Evolutionary conservation across 2,888 invertebrate genomes (phyloP), one percentile per base, ranked within the genome.

Genomic region (Eilema griseolum): DNA sequence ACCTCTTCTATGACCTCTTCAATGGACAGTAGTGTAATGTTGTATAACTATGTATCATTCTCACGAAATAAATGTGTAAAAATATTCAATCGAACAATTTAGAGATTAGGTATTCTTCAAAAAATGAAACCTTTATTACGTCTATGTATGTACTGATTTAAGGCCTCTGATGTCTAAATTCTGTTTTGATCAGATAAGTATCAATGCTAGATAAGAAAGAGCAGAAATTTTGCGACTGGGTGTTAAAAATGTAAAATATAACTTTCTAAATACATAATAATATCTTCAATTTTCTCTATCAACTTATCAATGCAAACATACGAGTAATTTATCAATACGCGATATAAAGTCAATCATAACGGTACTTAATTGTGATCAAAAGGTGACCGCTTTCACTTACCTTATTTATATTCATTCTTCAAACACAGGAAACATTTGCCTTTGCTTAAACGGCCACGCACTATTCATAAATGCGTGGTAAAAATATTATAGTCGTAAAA

Each of bases 401-500:
- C 91, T 87, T 90, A 88, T 91, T 90, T 89, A 90, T 91, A 88
- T 85, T 83, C 75, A 82, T 83, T 80, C 81, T 80, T 82, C 79
- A 83, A 86, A 86, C 87, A 86, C 90, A 90, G 92, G 92, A 92
- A 92, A 85, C 87, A 83, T 87, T 90, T 85, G 86, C 86, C 86
- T 88, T 89, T 89, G 88, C 90, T 88, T 83, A 87, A 88, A 87
- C 87, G 86, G 86, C 87, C 88, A 90, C 89, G 87, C 83, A 78
- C 73, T 80, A 72, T 83, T 78, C 74, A 75, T 81, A 82, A 85
- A 81, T 83, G 79, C 77, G 72, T 72, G 78, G 83, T 83, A 85
- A 81, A 83, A 81, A 70, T 66, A 71, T 73, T 71, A 73, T 61
- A 75, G 69, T 83, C 75, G 65, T 80, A 75, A 75, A 75, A 59